phyloP scores from a whole-genome alignment of 2,113 vertebrate species.

The Cacatua alba region DNA sequence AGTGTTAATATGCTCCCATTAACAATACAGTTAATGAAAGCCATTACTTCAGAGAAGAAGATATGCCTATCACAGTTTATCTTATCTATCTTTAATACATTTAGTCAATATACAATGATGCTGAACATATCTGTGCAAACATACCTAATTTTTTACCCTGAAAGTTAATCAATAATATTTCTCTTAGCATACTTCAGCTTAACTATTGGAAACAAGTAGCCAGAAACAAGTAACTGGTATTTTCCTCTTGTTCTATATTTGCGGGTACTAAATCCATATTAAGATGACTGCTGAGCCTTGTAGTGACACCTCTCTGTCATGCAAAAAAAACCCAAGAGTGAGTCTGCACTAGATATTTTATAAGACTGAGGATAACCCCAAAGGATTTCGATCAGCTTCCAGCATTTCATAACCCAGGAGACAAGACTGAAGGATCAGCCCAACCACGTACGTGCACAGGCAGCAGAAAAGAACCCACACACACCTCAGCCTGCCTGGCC shows the following conservation, averaged over 20 bases:
- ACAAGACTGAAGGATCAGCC: neutral
- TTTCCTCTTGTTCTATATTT: neutral
- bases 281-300: neutral
- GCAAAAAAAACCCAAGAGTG: neutral
- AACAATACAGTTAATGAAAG: slow-evolving; percentile 17
- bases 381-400: neutral
- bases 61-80: neutral
- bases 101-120: slow-evolving; percentile 65
- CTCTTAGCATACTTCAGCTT: slow-evolving; percentile 29
- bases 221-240: neutral
- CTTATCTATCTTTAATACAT: slow-evolving; percentile 56
- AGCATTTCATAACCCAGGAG: accelerated
- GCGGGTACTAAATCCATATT: neutral
- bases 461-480: neutral
- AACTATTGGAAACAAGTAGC: neutral
- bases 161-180: slow-evolving; percentile 69
- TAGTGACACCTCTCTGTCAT: neutral
- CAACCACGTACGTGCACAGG: accelerated
- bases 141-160: slow-evolving; percentile 45
- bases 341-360: neutral
- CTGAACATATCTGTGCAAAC: slow-evolving; percentile 55
- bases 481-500: neutral
- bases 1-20: neutral
- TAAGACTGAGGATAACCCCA: neutral
- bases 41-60: slow-evolving; percentile 11